Evolutionary conservation across 2,797 vertebrate species (phyloP).

Genomic region (Diplodus puntazzo): DNA sequence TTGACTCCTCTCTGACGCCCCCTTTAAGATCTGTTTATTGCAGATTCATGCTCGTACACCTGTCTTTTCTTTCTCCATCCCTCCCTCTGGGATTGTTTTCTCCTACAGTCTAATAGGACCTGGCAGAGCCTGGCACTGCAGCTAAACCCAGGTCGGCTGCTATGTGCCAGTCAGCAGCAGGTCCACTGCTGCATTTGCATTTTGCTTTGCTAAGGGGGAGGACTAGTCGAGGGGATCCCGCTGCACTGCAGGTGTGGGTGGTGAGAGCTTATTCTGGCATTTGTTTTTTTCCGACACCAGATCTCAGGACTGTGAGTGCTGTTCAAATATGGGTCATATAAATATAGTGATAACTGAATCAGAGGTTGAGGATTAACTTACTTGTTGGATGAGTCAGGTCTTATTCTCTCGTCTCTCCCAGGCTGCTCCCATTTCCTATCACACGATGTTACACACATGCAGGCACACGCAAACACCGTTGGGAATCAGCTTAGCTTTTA

Average conservation of each 20-base stretch:
- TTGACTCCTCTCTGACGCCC: neutral
- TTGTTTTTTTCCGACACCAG: neutral
- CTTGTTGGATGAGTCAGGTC: slow-evolving; percentile 4
- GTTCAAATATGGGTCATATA: slow-evolving; percentile 2
- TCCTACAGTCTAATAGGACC: slow-evolving; percentile 19
- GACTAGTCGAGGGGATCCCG: slow-evolving; percentile 10
- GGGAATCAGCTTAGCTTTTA: neutral
- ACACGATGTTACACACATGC: neutral
- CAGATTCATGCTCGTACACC: slow-evolving; percentile 23
- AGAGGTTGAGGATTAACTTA: slow-evolving; percentile 11
- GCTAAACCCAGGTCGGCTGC: slow-evolving; percentile 24
- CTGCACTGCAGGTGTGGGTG: slow-evolving; percentile 58
- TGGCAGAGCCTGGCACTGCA: slow-evolving; percentile 49
- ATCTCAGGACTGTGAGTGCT: neutral
- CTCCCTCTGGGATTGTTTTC: slow-evolving; percentile 11
- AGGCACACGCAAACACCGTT: neutral
- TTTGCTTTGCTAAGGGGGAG: slow-evolving; percentile 31
- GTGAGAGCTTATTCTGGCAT: neutral
- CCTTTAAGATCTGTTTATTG: slow-evolving; percentile 18
- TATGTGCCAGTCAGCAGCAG: slow-evolving; percentile 39
- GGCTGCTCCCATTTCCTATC: slow-evolving; percentile 15
- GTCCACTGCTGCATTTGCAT: slow-evolving; percentile 53
- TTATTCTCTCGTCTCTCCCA: neutral
- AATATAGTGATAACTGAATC: neutral
- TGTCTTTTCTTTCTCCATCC: slow-evolving; percentile 11